Evolutionary conservation across 1,140 invertebrate genomes (phyloP), one percentile per base, ranked within the genome.

Genomic region (Pararge aegeria): DNA sequence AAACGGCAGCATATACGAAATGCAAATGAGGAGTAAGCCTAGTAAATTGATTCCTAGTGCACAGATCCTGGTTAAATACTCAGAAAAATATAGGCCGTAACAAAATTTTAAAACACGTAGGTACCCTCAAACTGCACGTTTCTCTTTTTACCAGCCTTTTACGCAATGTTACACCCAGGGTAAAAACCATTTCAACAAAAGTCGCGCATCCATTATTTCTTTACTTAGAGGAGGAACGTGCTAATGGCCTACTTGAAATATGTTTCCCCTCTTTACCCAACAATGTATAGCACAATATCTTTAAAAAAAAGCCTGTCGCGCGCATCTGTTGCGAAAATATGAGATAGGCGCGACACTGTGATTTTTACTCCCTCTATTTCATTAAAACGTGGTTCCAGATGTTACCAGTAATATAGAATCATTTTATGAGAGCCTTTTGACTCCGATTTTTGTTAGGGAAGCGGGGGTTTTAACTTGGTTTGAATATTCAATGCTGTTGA

Each of bases 231-330:
- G 9, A 24, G 54, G 55, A 48, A 66, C 70, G 66, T 69, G 66
- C 55, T 66, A 69, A 66, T 68, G 67, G 64, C 55, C 52, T 34
- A 42, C 57, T 57, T 68, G 64, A 72, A 65, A 60, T 58, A 72
- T 68, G 60, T 64, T 63, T 57, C 61, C 55, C 58, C 65, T 51
- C 62, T 49, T 48, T 53, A 10, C 53, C 42, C 48, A 64, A 61
- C 64, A 55, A 16, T 55, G 27, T 66, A 58, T 55, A 63, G 48
- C 42, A 63, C 53, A 66, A 63, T 64, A 57, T 61, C 48, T 56
- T 49, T 27, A 52, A 48, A 66, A 70, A 70, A 65, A 68, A 64
- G 30, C 30, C 24, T 54, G 69, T 69, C 66, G 30, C 12, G 16
- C 46, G 59, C 68, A 64, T 62, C 60, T 70, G 63, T 60, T 54